A percentile compares a stretch with the other conserved stretches of the same genome.
Conservation (phyloP, 2,113 vertebrate species). For the Eudyptes chrysolophus region DNA sequence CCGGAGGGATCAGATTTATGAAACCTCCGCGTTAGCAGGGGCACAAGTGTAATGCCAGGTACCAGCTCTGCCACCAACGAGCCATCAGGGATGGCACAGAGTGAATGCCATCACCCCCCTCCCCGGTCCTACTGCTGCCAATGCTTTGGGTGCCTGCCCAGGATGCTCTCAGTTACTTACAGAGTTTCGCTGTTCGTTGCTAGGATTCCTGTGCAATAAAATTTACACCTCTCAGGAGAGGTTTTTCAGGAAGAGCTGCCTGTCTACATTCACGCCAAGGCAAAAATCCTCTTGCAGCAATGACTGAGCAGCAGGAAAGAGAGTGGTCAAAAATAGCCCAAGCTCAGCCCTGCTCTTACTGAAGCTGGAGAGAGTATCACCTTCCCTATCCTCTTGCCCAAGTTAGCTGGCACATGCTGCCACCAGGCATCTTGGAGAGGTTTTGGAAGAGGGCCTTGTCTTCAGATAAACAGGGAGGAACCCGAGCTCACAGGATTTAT, state of each 20-base stretch:
- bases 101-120: neutral
- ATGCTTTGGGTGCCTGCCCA: neutral
- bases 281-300: neutral
- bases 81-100: accelerated
- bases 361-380: neutral
- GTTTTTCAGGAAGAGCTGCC: neutral
- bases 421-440: neutral
- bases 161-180: neutral
- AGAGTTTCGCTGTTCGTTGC: neutral
- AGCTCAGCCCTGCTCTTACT: neutral
- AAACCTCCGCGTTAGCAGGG: accelerated
- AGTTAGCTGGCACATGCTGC: neutral
- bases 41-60: neutral
- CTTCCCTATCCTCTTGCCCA: neutral
- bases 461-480: neutral
- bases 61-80: neutral
- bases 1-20: neutral
- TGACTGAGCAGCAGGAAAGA: neutral
- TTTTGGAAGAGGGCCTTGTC: neutral
- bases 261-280: neutral
- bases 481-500: neutral
- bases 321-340: accelerated
- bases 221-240: neutral
- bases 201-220: neutral
- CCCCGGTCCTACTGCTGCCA: accelerated